Percentiles rank a stretch among this genome's conserved stretches.
phyloP scores from a whole-genome alignment of 2,888 invertebrate genomes.

The Pammene aurita region DNA sequence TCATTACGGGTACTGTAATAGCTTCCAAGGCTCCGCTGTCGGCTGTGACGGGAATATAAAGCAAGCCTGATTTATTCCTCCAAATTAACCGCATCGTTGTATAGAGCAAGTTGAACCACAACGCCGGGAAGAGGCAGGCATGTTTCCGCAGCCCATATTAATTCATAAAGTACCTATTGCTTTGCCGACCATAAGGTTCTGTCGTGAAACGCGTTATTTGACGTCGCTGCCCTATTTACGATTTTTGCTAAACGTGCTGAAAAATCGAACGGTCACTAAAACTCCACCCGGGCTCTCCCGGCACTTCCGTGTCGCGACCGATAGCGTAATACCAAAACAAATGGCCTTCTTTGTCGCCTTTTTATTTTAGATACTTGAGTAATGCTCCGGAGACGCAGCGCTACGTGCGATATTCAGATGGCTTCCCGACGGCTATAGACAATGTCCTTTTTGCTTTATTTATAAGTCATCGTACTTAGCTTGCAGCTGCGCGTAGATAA shows the following conservation, averaged over 20 bases:
- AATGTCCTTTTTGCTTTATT: conserved; percentile 47
- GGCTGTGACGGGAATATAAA: conserved; percentile 79
- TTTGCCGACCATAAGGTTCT: conserved; percentile 42
- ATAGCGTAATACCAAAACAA: conserved; percentile 79
- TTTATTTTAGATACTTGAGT: conserved; percentile 71
- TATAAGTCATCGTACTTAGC: conserved; percentile 52
- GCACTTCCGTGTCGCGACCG: conserved; percentile 58
- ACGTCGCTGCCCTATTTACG: conserved; percentile 56
- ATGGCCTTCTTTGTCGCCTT: conserved; percentile 70
- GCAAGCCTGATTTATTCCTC: conserved; percentile 73
- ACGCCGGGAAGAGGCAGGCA: conserved; percentile 44
- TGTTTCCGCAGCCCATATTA: conserved; percentile 41
- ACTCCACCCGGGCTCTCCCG: conserved; percentile 51
- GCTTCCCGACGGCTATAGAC: conserved; percentile 48
- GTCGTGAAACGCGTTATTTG: conserved; percentile 6
- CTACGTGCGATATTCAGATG: conserved; percentile 61
- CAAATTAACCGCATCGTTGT: conserved; percentile 67
- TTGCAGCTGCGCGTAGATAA: conserved; percentile 53
- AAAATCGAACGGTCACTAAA: conserved; percentile 61
- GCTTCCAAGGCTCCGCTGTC: conserved; percentile 75
- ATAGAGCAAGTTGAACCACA: conserved; percentile 52
- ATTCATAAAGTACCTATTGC: conserved; percentile 39
- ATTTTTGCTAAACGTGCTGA: conserved; percentile 58
- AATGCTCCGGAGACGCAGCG: conserved; percentile 61
- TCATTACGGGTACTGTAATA: conserved; percentile 78